Evolutionary conservation across 2,888 invertebrate species (phyloP), one percentile per base, ranked within the genome.

Genomic region (Apamea sordens): DNA sequence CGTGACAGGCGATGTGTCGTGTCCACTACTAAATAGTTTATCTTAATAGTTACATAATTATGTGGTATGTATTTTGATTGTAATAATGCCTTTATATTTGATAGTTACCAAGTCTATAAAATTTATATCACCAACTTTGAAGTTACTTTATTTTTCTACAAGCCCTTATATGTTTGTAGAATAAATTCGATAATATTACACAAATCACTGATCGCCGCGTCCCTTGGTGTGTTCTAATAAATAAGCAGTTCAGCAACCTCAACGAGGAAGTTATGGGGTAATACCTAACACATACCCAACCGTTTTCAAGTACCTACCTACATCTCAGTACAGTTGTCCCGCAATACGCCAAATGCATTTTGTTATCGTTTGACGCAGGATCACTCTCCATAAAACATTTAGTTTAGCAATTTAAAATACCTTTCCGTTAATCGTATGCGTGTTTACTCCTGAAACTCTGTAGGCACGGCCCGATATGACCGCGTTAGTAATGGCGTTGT

Each of bases 1-100:
- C 94, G 93, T 93, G 93, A 93, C 92, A 86, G 86, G 85, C 79
- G 65, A 80, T 87, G 81, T 87, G 85, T 89, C 89, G 89, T 91
- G 91, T 90, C 88, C 76, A 79, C 86, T 76, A 85, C 75, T 89
- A 88, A 89, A 87, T 88, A 89, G 87, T 89, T 84, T 83, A 89
- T 84, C 82, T 75, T 84, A 79, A 82, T 84, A 81, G 50, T 76
- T 65, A 75, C 56, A 41, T 76, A 41, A n/a, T n/a, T 76, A 69
- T 47, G 77, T 63, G 65, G 69, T 75, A 64, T 64, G 24, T 79
- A 73, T 79, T 78, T 83, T 76, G 56, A 77, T 86, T 88, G 21
- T 75, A 64, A 73, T 75, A 53, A 72, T n/a, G 21, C 64, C 63
- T 77, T 59, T 75, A 79, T 75, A 69, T 63, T 83, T 56, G 28